Evolutionary conservation across 2,888 invertebrate species (phyloP).

Genomic region (Dermolepida albohirtum): DNA sequence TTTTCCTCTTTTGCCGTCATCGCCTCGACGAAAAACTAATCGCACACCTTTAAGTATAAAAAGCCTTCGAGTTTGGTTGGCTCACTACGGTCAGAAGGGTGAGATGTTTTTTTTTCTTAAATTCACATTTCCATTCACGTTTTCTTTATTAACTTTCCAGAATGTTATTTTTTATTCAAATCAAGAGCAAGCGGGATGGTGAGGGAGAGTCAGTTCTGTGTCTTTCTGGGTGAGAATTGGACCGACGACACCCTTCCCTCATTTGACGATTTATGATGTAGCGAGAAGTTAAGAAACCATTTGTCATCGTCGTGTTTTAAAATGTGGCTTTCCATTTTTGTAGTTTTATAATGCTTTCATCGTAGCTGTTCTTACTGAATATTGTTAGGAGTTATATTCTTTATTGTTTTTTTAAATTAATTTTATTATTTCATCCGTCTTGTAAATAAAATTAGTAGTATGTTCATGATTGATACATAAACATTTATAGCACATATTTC

Average conservation of each 20-base stretch:
- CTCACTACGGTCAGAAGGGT: conserved; percentile 20
- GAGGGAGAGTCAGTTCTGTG: conserved; percentile 5
- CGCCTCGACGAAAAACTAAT: conserved; percentile 62
- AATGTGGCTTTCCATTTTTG: conserved; percentile 43
- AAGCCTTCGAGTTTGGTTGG: conserved; percentile 53
- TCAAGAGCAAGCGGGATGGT: conserved; percentile 50
- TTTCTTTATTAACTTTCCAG: conserved; percentile 66
- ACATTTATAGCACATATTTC: too few relatives aligned
- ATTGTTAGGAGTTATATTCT: not conserved
- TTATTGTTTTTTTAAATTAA: too few relatives aligned
- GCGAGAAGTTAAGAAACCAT: conserved; percentile 60
- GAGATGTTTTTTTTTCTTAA: conserved; percentile 43
- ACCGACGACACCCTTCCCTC: conserved; percentile 20
- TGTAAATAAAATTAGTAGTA: too few relatives aligned
- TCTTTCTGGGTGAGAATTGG: not conserved
- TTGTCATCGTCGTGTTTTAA: conserved; percentile 63
- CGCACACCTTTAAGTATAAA: conserved; percentile 63
- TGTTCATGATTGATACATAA: too few relatives aligned
- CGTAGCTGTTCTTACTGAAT: not conserved
- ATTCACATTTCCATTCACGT: conserved; percentile 66
- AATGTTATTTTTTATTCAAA: conserved; percentile 67
- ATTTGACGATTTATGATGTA: conserved; percentile 52
- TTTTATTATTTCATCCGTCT: too few relatives aligned
- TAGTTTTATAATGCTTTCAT: not conserved
- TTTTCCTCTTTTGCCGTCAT: conserved; percentile 4